Evolutionary conservation across 2,797 vertebrate genomes (phyloP), one percentile per base, ranked within the genome.

Genomic region (Limosa lapponica): DNA sequence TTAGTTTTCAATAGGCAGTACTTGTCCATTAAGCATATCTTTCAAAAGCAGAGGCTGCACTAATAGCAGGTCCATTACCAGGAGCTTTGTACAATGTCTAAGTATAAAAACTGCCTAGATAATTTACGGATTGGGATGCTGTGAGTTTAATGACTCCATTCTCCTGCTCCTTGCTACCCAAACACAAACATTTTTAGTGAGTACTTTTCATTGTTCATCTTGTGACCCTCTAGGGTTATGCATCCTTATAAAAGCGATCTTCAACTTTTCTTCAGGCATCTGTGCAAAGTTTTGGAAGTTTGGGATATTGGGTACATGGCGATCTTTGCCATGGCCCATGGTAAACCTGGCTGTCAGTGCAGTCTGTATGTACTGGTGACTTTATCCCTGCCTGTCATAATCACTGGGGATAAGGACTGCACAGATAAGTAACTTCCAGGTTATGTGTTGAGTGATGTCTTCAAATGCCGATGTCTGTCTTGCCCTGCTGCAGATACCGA

Each of bases 401-500:
- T 39, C 75, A 4, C 23, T 18, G 49, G 78, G 48, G 71, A 27
- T 52, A 46, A 81, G 70, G 57, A 6, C 71, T 70, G 75, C 73
- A 6, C 22, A 58, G 72, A 37, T 27, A 18, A 19, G 17, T 70
- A 41, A 39, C 55, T 41, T 6, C 8, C 72, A 61, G 78, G 39
- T 36, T 10, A 3, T 37, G 11, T 46, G 58, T 69, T 22, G 62
- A 72, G 64, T 6, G 48, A 34, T 66, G 69, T 43, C 59, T 72
- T 36, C 82, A 58, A 93, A 84, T 58, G 74, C 61, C 41, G 2
- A 4, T 52, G 72, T 86, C 46, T 10, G 6, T 92, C 62, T 84
- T 62, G 32, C 96, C 83, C 81, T 72, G 74, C 82, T 72, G 32
- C 96, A 99, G 99, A 99, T 99, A 98, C 98, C 98, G 98, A 99